Conservation (phyloP, 2,888 invertebrate genomes). For the Cheilosia impressa region DNA sequence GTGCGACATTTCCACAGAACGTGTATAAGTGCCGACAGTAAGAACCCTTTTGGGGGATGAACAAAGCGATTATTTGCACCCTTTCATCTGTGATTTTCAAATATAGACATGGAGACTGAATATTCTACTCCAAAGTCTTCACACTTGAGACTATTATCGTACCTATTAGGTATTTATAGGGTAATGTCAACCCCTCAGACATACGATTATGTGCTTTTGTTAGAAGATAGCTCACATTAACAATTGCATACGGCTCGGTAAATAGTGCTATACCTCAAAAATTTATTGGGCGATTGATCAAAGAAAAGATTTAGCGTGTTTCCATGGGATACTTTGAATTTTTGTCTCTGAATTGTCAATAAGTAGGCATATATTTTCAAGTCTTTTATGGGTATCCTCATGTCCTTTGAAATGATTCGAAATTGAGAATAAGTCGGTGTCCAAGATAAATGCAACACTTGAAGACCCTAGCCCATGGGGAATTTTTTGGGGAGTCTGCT, state of each 20-base stretch:
- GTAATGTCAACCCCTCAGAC: background rate
- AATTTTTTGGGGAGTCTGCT: too few relatives aligned
- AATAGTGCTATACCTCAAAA: background rate
- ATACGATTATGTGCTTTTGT: background rate
- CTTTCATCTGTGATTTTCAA: conserved; percentile 42
- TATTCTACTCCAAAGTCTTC: background rate
- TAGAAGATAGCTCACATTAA: background rate
- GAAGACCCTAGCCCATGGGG: too few relatives aligned
- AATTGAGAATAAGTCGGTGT: background rate
- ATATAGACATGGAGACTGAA: background rate
- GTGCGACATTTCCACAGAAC: background rate
- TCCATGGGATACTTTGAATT: background rate
- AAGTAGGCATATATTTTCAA: background rate
- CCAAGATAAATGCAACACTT: background rate
- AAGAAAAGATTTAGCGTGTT: background rate
- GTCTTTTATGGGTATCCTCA: background rate
- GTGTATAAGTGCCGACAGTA: background rate
- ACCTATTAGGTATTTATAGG: background rate
- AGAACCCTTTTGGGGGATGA: conserved; percentile 7
- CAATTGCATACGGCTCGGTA: background rate
- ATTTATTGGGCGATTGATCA: conserved; percentile 14
- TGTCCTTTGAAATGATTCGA: background rate
- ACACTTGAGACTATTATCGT: conserved; percentile 13
- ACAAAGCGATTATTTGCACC: conserved; percentile 40
- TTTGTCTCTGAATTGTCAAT: background rate